Percentiles rank a stretch among this genome's conserved stretches.
These are phyloP conservation scores for Cacoxenus indagator DNA, from an alignment of 2,888 invertebrate species.

Conservation along the genomic window DNA sequence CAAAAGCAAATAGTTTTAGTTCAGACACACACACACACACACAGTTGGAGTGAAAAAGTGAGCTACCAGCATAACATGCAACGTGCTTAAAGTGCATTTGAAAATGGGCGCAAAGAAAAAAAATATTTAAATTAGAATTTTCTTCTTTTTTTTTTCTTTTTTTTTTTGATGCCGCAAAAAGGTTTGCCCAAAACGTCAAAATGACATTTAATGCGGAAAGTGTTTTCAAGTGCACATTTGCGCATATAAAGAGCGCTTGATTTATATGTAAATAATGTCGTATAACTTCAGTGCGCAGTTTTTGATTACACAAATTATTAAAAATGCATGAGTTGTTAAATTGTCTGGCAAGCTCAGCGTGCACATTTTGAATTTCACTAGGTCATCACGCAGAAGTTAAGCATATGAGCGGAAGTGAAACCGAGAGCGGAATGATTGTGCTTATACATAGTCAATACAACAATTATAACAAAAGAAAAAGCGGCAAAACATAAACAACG, in stretches of 20 bases:
- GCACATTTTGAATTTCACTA: too few species aligned
- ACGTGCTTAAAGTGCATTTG: not conserved
- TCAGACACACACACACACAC: not conserved
- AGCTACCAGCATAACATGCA: too few species aligned
- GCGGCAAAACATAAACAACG: too few species aligned
- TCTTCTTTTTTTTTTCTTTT: not conserved
- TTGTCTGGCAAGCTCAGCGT: constrained; percentile 28
- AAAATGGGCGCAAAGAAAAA: not conserved
- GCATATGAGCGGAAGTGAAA: too few species aligned
- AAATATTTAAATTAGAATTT: not conserved
- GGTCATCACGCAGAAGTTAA: too few species aligned
- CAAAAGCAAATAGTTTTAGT: constrained; percentile 10
- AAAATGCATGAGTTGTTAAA: constrained; percentile 29
- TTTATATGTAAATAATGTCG: constrained; percentile 12
- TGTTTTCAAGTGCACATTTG: not conserved
- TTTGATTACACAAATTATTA: not conserved
- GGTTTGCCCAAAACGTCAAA: constrained; percentile 5
- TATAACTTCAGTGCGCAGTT: not conserved
- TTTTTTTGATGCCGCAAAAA: not conserved
- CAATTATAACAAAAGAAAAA: too few species aligned
- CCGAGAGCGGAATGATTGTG: too few species aligned
- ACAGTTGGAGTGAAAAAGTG: not conserved
- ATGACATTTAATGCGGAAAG: not conserved
- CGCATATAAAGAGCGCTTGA: not conserved
- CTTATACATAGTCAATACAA: too few species aligned